Evolutionary conservation across 2,888 invertebrate genomes (phyloP).

Genomic region (Limnephilus auricula): DNA sequence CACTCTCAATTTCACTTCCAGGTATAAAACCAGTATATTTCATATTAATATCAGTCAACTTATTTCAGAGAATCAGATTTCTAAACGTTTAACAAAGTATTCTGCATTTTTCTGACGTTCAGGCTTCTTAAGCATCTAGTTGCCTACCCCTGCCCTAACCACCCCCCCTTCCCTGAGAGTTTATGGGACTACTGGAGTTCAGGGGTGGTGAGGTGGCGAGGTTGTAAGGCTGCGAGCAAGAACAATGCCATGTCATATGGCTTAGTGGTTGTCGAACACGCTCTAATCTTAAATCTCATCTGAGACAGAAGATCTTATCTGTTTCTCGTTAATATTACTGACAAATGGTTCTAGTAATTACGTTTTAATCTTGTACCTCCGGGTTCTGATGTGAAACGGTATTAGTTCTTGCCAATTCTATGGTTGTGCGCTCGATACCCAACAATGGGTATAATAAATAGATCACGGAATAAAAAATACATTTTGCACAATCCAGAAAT

Average conservation of each 20-base stretch:
- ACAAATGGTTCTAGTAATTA: background rate
- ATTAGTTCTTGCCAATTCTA: background rate
- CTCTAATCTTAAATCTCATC: background rate
- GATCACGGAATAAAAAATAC: too few species aligned
- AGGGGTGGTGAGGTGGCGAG: background rate
- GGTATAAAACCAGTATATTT: too few species aligned
- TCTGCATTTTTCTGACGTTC: background rate
- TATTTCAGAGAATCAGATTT: too few species aligned
- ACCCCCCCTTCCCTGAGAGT: background rate
- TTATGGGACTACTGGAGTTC: background rate
- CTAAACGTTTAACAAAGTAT: too few species aligned
- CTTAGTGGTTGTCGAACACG: slow-evolving; percentile 2
- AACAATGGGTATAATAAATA: too few species aligned
- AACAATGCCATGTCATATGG: background rate
- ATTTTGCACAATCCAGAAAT: too few species aligned
- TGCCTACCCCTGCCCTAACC: background rate
- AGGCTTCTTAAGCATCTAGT: background rate
- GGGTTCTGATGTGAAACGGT: background rate
- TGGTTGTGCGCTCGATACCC: background rate
- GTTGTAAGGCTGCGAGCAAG: background rate
- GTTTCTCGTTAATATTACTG: background rate
- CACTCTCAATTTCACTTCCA: too few species aligned
- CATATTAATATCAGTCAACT: too few species aligned
- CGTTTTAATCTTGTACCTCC: background rate
- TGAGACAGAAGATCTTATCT: background rate